phyloP scores from a whole-genome alignment of 2,797 vertebrate genomes.

The Lates japonicus region DNA sequence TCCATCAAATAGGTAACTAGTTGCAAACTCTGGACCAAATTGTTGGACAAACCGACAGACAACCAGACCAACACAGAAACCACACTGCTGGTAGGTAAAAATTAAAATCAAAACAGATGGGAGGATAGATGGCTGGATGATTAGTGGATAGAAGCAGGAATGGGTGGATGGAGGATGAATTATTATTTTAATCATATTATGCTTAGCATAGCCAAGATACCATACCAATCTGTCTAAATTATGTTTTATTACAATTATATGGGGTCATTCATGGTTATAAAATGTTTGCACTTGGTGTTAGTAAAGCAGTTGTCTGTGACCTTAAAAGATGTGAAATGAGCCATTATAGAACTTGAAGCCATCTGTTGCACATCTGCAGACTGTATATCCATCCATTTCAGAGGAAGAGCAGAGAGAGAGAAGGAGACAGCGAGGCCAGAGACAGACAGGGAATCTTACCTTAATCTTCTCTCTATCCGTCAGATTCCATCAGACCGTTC shows the following conservation, averaged over 20 bases:
- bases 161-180: conserved; percentile 27
- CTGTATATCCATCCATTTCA: conserved; percentile 48
- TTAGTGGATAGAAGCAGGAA: conserved; percentile 18
- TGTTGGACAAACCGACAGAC: neutral
- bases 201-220: conserved; percentile 45
- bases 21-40: neutral
- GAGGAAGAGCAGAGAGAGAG: conserved; percentile 31
- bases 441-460: conserved; percentile 55
- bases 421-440: conserved; percentile 24
- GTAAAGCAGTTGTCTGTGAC: conserved; percentile 66
- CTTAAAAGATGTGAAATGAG: conserved; percentile 76
- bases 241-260: conserved; percentile 48
- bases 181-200: conserved; percentile 52
- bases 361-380: conserved; percentile 82
- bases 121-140: conserved; percentile 11
- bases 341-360: conserved; percentile 69
- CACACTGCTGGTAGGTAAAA: neutral
- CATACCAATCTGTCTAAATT: conserved; percentile 46
- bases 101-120: conserved; percentile 32
- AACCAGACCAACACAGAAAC: neutral
- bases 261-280: conserved; percentile 50
- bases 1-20: neutral
- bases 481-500: conserved; percentile 76
- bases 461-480: conserved; percentile 75
- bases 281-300: conserved; percentile 64